Conservation (phyloP, 1,140 invertebrate genomes). For the Cephus cinctus region DNA sequence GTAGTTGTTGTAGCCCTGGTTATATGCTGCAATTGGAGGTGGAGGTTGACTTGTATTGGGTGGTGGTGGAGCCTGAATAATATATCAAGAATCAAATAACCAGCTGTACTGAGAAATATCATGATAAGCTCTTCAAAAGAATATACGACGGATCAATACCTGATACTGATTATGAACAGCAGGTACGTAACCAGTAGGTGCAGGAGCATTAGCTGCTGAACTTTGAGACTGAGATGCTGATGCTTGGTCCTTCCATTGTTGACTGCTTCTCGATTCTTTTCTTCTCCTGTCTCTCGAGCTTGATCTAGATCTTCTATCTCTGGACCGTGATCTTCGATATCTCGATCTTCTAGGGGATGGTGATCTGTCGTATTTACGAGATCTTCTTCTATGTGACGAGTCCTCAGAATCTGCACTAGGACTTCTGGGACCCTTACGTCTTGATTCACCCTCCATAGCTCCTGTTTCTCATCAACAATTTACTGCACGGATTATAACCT, state of each 20-base stretch:
- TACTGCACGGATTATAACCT: background rate
- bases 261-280: conserved; percentile 35
- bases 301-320: conserved; percentile 43
- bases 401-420: conserved; percentile 48
- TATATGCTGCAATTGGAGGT: conserved; percentile 40
- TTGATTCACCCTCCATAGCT: conserved; percentile 42
- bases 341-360: conserved; percentile 47
- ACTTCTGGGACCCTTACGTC: conserved; percentile 45
- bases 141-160: conserved; percentile 27
- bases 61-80: conserved; percentile 35
- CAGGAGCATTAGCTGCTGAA: conserved; percentile 23
- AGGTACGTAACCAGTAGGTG: conserved; percentile 36
- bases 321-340: conserved; percentile 46
- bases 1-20: conserved; percentile 46
- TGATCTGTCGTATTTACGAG: conserved; percentile 49
- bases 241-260: conserved; percentile 41
- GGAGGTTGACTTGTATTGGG: conserved; percentile 47
- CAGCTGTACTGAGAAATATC: no score
- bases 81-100: no score
- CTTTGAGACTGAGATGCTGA: conserved; percentile 25
- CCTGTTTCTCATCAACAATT: background rate
- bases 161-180: conserved; percentile 50
- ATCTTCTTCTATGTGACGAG: conserved; percentile 42
- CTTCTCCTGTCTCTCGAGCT: conserved; percentile 42
- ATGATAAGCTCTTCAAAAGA: background rate